Percentiles rank a stretch among this genome's conserved stretches.
phyloP scores from a whole-genome alignment of 2,113 vertebrate species.

The Bubalus kerabau region DNA sequence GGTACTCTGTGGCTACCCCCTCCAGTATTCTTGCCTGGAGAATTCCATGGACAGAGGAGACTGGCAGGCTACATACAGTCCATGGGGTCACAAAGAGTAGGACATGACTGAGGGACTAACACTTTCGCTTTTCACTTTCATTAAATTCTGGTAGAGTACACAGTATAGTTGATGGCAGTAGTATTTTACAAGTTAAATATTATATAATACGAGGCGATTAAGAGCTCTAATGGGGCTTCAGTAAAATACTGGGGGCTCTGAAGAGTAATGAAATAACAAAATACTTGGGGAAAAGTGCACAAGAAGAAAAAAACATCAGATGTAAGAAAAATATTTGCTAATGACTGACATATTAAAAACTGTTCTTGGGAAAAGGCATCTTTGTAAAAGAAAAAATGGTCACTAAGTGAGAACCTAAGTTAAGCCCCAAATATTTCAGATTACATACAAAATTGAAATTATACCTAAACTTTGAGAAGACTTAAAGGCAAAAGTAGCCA shows the following conservation, averaged over 20 bases:
- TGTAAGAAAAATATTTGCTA: not conserved
- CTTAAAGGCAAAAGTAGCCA: not conserved
- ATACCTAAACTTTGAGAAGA: not conserved
- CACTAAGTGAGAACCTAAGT: not conserved
- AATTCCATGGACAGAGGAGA: not conserved
- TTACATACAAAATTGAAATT: not conserved
- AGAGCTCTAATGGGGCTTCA: not conserved
- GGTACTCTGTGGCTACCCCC: not conserved
- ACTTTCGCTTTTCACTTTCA: not conserved
- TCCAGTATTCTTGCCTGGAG: not conserved
- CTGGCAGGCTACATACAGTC: not conserved
- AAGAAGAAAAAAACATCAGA: not conserved
- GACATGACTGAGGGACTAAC: not conserved
- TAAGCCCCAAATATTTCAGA: not conserved
- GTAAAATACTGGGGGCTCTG: not conserved
- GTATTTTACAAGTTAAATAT: not conserved
- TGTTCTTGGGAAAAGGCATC: not conserved
- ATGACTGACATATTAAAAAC: not conserved
- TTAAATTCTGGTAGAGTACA: not conserved
- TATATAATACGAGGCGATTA: not conserved
- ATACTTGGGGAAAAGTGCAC: not conserved
- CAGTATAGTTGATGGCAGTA: not conserved
- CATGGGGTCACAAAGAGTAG: not conserved
- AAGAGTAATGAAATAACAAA: not conserved
- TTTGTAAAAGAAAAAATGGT: not conserved